Evolutionary conservation across 1,140 invertebrate species (phyloP).

Genomic region (Heliothis subflexa): DNA sequence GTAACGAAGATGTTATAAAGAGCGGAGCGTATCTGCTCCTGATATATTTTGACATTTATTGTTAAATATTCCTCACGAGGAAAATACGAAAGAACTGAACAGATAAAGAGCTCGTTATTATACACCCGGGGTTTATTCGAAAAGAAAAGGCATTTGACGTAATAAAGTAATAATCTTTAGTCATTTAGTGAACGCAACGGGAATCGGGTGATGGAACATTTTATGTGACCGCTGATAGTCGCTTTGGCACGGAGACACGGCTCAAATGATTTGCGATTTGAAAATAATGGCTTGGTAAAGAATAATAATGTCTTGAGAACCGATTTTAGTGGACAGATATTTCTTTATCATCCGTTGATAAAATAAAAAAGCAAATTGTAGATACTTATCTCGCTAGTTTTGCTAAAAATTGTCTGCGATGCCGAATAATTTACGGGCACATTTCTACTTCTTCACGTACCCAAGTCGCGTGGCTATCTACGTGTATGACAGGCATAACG

Average conservation of each 20-base stretch:
- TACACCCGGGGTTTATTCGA: neutral
- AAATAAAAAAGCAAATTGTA: no score
- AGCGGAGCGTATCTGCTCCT: neutral
- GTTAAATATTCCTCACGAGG: slow-evolving; percentile 1
- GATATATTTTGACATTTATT: slow-evolving; percentile 25
- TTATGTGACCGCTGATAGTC: neutral
- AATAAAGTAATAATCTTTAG: neutral
- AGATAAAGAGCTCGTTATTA: neutral
- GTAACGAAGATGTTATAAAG: neutral
- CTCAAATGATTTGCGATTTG: neutral
- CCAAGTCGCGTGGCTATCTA: neutral
- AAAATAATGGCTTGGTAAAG: neutral
- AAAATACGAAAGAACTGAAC: neutral
- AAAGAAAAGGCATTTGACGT: neutral
- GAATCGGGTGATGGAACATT: neutral
- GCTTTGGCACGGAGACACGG: neutral
- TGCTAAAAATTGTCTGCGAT: no score
- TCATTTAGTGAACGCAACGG: slow-evolving; percentile 1
- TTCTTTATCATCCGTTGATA: no score
- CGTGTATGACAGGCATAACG: slow-evolving; percentile 5
- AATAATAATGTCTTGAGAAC: no score
- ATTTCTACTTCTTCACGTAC: slow-evolving; percentile 1
- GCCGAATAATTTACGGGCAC: neutral
- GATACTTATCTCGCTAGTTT: no score
- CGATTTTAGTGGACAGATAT: no score